These are phyloP conservation scores for Caenorhabditis sp. DNA, from an alignment of 2,888 invertebrate genomes.

Conservation along the genomic window DNA sequence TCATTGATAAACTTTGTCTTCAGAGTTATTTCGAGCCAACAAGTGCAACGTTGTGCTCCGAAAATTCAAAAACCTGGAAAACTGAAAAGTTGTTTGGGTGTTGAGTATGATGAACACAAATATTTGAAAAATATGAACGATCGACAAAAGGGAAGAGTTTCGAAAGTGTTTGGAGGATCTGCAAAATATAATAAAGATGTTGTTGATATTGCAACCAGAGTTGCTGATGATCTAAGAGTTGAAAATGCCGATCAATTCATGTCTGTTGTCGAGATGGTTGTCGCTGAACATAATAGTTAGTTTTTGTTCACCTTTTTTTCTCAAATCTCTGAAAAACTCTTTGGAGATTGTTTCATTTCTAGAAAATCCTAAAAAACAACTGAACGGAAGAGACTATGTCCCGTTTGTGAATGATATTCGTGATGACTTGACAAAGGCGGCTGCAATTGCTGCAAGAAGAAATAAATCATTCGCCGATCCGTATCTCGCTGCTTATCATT, in stretches of 20 bases:
- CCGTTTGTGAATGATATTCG: neutral
- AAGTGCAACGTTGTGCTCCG: neutral
- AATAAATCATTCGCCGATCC: neutral
- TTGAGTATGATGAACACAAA: neutral
- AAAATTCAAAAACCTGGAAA: neutral
- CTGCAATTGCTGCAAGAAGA: neutral
- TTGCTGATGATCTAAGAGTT: neutral
- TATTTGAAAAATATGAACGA: neutral
- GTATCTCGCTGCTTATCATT: neutral
- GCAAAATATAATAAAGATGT: neutral
- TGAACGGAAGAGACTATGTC: neutral
- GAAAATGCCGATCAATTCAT: neutral
- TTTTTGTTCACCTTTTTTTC: no score
- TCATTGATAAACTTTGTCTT: neutral
- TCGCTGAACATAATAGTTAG: neutral
- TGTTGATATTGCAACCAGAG: neutral
- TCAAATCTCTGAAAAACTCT: no score
- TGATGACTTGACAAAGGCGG: neutral
- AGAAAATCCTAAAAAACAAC: neutral
- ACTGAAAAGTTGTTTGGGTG: neutral
- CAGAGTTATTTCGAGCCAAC: neutral
- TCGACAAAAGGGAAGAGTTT: neutral
- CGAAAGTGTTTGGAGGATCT: neutral
- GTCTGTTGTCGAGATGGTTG: neutral
- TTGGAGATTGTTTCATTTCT: no score